phyloP scores from a whole-genome alignment of 2,113 vertebrate genomes.

The Neodontobutis hainanensis region DNA sequence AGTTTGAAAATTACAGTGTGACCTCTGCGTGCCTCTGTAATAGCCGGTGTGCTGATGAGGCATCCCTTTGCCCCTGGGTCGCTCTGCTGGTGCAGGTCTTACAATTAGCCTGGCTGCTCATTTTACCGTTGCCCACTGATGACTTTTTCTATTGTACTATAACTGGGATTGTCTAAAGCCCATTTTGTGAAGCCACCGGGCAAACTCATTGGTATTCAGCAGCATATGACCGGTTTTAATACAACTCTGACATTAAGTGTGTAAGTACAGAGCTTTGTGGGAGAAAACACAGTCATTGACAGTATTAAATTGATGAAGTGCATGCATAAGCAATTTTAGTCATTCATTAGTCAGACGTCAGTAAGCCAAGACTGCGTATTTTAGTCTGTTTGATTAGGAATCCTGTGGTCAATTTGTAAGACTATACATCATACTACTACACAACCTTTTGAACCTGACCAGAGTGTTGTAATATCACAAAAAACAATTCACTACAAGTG shows the following conservation, averaged over 20 bases:
- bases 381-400: too few relatives aligned
- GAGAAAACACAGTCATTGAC: neutral
- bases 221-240: neutral
- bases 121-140: constrained; percentile 5
- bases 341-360: too few relatives aligned
- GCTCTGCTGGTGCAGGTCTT: neutral
- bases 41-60: neutral
- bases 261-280: neutral
- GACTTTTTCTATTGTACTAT: constrained; percentile 11
- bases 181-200: constrained; percentile 10
- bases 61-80: neutral
- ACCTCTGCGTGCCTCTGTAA: neutral
- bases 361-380: too few relatives aligned
- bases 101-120: constrained; percentile 18
- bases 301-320: too few relatives aligned
- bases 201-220: constrained; percentile 9
- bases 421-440: too few relatives aligned
- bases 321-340: too few relatives aligned
- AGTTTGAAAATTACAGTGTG: constrained; percentile 23
- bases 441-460: too few relatives aligned
- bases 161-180: constrained; percentile 6
- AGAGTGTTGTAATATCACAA: too few relatives aligned
- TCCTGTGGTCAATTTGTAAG: too few relatives aligned
- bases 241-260: neutral
- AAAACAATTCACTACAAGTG: too few relatives aligned